Evolutionary conservation across 2,888 invertebrate species (phyloP).

Genomic region (Zele albiditarsus): DNA sequence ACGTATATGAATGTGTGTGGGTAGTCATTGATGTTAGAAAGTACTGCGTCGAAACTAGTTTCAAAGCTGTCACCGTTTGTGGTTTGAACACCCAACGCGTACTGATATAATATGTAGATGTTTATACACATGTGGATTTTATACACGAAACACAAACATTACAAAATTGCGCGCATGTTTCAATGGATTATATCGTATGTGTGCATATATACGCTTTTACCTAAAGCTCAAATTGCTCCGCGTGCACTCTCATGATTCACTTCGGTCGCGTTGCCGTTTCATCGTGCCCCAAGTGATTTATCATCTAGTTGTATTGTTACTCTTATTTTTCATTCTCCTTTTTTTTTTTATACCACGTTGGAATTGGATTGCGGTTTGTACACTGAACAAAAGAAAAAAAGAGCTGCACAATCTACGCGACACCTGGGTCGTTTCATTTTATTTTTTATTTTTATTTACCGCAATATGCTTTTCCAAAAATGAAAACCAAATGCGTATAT

Average conservation of each 20-base stretch:
- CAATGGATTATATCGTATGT: not conserved
- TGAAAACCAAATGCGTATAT: conserved; percentile 5
- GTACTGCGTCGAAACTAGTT: conserved; percentile 33
- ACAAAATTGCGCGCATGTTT: not conserved
- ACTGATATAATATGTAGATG: not conserved
- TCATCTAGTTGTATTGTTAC: conserved; percentile 35
- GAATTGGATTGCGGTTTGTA: conserved; percentile 41
- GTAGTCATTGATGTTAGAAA: conserved; percentile 9
- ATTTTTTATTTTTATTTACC: conserved; percentile 5
- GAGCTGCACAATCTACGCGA: conserved; percentile 2
- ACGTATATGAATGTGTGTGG: not conserved
- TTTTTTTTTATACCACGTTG: conserved; percentile 31
- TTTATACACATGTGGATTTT: not conserved
- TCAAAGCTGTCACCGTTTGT: conserved; percentile 36
- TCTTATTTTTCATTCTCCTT: conserved; percentile 18
- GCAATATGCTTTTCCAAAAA: conserved; percentile 18
- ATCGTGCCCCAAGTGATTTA: conserved; percentile 40
- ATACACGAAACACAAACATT: conserved; percentile 8
- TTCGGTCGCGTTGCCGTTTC: conserved; percentile 30
- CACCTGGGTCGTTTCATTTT: conserved; percentile 37
- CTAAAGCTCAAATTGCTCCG: conserved; percentile 32
- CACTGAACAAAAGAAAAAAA: conserved; percentile 20
- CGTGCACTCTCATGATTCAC: conserved; percentile 42
- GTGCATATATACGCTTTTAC: conserved; percentile 24
- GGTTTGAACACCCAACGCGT: conserved; percentile 10